A percentile compares a stretch with the other conserved stretches of the same genome.
These are phyloP conservation scores for Orchesella flavescens DNA, from an alignment of 2,888 invertebrate species.

Conservation along the genomic window DNA sequence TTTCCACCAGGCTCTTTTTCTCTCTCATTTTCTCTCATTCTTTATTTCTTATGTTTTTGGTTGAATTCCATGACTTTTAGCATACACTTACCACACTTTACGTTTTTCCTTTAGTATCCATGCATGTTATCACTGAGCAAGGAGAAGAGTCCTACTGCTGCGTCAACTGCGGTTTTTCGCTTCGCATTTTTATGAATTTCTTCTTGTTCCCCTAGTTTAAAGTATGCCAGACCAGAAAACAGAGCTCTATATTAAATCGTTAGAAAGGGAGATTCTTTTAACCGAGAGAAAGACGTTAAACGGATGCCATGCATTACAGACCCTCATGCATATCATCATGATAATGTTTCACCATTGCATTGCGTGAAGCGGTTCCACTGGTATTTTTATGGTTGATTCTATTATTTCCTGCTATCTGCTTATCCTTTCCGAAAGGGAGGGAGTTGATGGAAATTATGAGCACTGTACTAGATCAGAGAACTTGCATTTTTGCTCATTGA, in stretches of 20 bases:
- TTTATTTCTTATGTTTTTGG: slow-evolving; percentile 7
- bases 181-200: slow-evolving; percentile 33
- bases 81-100: slow-evolving; percentile 27
- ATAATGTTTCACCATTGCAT: neutral
- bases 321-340: slow-evolving; percentile 35
- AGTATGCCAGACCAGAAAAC: slow-evolving; percentile 5
- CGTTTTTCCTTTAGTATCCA: neutral
- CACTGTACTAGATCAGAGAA: neutral
- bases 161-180: slow-evolving; percentile 32
- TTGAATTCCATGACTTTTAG: slow-evolving; percentile 33
- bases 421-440: slow-evolving; percentile 9
- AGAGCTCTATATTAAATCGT: slow-evolving; percentile 28
- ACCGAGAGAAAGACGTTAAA: slow-evolving; percentile 34
- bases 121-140: slow-evolving; percentile 4
- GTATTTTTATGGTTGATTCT: slow-evolving; percentile 33
- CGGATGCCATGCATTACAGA: slow-evolving; percentile 33
- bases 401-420: slow-evolving; percentile 19
- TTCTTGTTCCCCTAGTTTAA: neutral
- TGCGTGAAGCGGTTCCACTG: slow-evolving; percentile 9
- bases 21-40: slow-evolving; percentile 43
- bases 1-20: slow-evolving; percentile 59
- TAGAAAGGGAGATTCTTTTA: slow-evolving; percentile 3
- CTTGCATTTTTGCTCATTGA: slow-evolving; percentile 1
- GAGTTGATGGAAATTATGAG: slow-evolving; percentile 18
- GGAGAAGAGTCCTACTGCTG: neutral